These are phyloP conservation scores for Tachysurus vachellii DNA, from an alignment of 2,113 vertebrate genomes.

Conservation along the genomic window DNA sequence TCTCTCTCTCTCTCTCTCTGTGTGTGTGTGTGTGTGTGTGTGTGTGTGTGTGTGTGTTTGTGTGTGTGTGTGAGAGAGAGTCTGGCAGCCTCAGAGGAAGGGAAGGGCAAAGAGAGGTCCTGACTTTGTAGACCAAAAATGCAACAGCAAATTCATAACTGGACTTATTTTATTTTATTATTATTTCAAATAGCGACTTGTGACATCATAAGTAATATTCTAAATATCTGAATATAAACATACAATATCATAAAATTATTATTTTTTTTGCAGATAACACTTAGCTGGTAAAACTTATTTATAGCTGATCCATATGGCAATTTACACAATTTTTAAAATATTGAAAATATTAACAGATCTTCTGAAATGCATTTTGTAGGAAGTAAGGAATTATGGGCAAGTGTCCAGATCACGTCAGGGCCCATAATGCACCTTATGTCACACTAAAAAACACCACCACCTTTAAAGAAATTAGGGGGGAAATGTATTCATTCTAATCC, in stretches of 20 bases:
- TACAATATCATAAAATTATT: neutral
- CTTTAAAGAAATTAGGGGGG: no score
- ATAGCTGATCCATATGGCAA: no score
- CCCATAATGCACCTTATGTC: neutral
- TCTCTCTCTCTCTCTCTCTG: neutral
- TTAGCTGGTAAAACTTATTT: no score
- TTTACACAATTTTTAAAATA: no score
- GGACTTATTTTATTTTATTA: neutral
- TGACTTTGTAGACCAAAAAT: slow-evolving; percentile 14
- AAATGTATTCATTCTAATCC: no score
- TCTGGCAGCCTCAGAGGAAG: slow-evolving; percentile 18
- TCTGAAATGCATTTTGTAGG: neutral
- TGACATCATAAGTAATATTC: neutral
- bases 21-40: slow-evolving; percentile 20
- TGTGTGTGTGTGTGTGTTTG: slow-evolving; percentile 26
- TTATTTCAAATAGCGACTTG: neutral
- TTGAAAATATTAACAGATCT: no score
- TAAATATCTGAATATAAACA: neutral
- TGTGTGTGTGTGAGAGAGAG: slow-evolving; percentile 38
- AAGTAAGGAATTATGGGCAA: neutral
- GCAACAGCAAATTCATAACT: neutral
- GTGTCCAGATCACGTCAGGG: neutral
- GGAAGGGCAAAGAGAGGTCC: slow-evolving; percentile 1
- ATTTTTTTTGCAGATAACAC: no score
- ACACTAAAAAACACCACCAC: neutral